Evolutionary conservation across 2,888 invertebrate genomes (phyloP).

Genomic region (Formica aserva): DNA sequence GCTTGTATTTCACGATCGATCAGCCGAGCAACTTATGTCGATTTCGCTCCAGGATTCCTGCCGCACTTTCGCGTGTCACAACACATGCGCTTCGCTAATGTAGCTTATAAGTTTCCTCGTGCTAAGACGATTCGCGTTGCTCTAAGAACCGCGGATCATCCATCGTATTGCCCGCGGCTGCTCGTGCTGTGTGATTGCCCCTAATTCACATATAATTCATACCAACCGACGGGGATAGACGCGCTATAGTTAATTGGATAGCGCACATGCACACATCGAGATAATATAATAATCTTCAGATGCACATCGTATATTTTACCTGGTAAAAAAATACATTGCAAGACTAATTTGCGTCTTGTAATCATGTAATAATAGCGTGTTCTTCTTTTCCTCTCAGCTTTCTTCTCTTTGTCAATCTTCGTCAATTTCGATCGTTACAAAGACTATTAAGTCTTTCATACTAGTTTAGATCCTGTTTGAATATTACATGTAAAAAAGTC

Average conservation of each 20-base stretch:
- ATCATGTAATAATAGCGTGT: slow-evolving; percentile 76
- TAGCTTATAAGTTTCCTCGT: slow-evolving; percentile 46
- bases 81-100: slow-evolving; percentile 49
- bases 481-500: slow-evolving; percentile 8
- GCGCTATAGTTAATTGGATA: slow-evolving; percentile 63
- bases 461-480: slow-evolving; percentile 57
- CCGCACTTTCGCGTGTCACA: slow-evolving; percentile 59
- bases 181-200: slow-evolving; percentile 73
- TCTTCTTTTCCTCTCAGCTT: slow-evolving; percentile 40
- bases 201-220: slow-evolving; percentile 81
- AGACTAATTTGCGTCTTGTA: slow-evolving; percentile 78
- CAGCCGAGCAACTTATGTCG: slow-evolving; percentile 26
- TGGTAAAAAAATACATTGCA: slow-evolving; percentile 63
- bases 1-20: slow-evolving; percentile 68
- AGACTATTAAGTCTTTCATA: slow-evolving; percentile 63
- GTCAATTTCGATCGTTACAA: slow-evolving; percentile 64
- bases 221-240: slow-evolving; percentile 34
- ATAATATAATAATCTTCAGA: slow-evolving; percentile 78
- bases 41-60: slow-evolving; percentile 52
- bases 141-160: slow-evolving; percentile 44
- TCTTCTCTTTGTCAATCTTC: slow-evolving; percentile 66
- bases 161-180: slow-evolving; percentile 43
- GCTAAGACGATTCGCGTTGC: slow-evolving; percentile 30
- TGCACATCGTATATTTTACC: slow-evolving; percentile 33
- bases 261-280: slow-evolving; percentile 63